phyloP scores from a whole-genome alignment of 1,140 invertebrate species.

The Medauroidea extradentata region DNA sequence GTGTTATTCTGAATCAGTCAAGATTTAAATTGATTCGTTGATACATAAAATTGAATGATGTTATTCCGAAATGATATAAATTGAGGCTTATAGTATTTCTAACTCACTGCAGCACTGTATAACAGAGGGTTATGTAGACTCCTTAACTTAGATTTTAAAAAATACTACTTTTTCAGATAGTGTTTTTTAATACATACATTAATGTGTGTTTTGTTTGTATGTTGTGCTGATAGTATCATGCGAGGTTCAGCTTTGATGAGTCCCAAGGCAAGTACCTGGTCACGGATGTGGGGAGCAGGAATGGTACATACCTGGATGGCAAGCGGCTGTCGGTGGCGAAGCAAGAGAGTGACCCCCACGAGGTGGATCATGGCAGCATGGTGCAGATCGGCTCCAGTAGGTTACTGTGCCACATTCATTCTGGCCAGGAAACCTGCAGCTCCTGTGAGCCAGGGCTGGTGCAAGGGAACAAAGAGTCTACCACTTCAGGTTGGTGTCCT shows the following conservation, averaged over 20 bases:
- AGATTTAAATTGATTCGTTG: no score
- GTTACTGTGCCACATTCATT: constrained; percentile 82
- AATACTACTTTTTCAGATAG: no score
- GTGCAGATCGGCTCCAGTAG: constrained; percentile 67
- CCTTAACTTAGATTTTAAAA: no score
- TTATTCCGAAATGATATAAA: no score
- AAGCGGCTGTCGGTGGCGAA: constrained; percentile 66
- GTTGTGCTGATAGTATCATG: constrained; percentile 60
- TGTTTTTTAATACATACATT: no score
- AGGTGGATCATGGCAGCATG: constrained; percentile 69
- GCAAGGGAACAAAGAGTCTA: constrained; percentile 23
- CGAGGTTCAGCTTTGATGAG: constrained; percentile 63
- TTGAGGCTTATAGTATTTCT: no score
- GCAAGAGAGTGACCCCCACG: constrained; percentile 56
- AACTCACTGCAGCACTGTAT: no score
- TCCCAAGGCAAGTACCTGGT: constrained; percentile 59
- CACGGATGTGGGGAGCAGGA: constrained; percentile 79
- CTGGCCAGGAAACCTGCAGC: constrained; percentile 77
- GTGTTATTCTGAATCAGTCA: no score
- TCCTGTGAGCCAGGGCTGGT: constrained; percentile 84
- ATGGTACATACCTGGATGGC: constrained; percentile 82
- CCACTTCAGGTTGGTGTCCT: no score
- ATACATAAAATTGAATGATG: no score
- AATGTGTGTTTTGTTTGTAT: no score
- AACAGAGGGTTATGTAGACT: no score